These are phyloP conservation scores for Phataginus tricuspis DNA, from an alignment of 2,797 vertebrate genomes.

Conservation along the genomic window DNA sequence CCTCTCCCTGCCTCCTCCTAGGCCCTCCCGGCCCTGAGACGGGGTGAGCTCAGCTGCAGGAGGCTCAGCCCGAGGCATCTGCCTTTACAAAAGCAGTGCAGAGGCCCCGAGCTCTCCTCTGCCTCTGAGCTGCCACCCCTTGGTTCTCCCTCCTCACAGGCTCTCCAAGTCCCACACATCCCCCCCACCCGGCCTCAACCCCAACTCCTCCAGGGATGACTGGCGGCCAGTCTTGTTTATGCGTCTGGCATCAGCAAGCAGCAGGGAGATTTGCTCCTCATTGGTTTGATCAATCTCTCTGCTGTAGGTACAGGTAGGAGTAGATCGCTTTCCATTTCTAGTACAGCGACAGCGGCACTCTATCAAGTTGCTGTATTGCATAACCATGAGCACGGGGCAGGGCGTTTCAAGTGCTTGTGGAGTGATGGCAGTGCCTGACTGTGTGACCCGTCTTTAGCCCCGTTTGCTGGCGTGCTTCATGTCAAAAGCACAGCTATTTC, in stretches of 20 bases:
- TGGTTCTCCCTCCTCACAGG: neutral
- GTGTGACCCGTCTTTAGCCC: slow-evolving; percentile 36
- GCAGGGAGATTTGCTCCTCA: slow-evolving; percentile 76
- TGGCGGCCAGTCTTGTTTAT: slow-evolving; percentile 41
- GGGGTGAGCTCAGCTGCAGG: too few species aligned
- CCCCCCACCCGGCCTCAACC: neutral
- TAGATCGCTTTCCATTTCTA: slow-evolving; percentile 84
- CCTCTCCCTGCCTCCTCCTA: neutral
- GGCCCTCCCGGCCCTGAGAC: neutral
- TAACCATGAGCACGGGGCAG: slow-evolving; percentile 64
- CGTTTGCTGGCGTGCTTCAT: neutral
- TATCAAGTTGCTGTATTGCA: slow-evolving; percentile 73
- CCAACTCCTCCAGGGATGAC: neutral
- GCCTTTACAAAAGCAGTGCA: neutral
- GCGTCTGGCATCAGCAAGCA: slow-evolving; percentile 40
- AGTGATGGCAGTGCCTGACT: neutral
- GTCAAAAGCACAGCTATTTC: neutral
- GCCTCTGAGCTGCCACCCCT: neutral
- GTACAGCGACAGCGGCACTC: slow-evolving; percentile 68
- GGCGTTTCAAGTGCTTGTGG: neutral
- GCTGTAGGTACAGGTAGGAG: slow-evolving; percentile 73
- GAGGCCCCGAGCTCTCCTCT: rapidly evolving
- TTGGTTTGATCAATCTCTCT: slow-evolving; percentile 83
- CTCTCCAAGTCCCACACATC: neutral
- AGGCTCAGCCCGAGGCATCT: neutral